These are phyloP conservation scores for Drosophila chauvacae DNA, from an alignment of 1,140 invertebrate genomes.

Conservation along the genomic window DNA sequence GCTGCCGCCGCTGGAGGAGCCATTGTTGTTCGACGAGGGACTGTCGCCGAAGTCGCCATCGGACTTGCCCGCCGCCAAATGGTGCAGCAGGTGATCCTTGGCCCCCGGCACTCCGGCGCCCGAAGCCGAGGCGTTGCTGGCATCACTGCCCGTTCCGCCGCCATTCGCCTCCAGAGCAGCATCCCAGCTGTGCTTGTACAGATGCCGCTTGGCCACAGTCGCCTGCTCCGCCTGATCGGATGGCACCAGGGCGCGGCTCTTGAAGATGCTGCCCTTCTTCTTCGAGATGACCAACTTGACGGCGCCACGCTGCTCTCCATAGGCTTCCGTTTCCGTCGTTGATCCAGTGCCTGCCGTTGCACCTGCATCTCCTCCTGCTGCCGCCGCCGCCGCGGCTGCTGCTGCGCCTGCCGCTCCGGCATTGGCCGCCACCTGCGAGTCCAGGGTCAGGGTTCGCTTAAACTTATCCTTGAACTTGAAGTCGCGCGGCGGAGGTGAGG, in stretches of 20 bases:
- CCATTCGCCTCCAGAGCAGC: conserved; percentile 86
- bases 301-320: conserved; percentile 54
- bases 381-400: conserved; percentile 59
- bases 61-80: conserved; percentile 43
- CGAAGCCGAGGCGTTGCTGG: conserved; percentile 66
- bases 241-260: conserved; percentile 90
- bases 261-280: conserved; percentile 95
- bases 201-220: conserved; percentile 91
- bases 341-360: conserved; percentile 64
- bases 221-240: conserved; percentile 86
- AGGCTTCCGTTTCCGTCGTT: conserved; percentile 62
- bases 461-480: conserved; percentile 84
- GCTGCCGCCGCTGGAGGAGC: conserved; percentile 56
- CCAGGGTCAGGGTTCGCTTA: conserved; percentile 76
- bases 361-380: conserved; percentile 71
- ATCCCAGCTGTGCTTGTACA: conserved; percentile 95
- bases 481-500: conserved; percentile 75
- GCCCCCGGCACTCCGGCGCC: conserved; percentile 27
- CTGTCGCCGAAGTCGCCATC: conserved; percentile 67
- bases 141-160: conserved; percentile 68
- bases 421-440: conserved; percentile 61
- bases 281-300: conserved; percentile 89
- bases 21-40: conserved; percentile 75
- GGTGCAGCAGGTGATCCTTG: conserved; percentile 52
- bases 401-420: conserved; percentile 40